A percentile compares a stretch with the other conserved stretches of the same genome.
Evolutionary conservation across 2,113 vertebrate species (phyloP).

Genomic region (Perccottus glenii): DNA sequence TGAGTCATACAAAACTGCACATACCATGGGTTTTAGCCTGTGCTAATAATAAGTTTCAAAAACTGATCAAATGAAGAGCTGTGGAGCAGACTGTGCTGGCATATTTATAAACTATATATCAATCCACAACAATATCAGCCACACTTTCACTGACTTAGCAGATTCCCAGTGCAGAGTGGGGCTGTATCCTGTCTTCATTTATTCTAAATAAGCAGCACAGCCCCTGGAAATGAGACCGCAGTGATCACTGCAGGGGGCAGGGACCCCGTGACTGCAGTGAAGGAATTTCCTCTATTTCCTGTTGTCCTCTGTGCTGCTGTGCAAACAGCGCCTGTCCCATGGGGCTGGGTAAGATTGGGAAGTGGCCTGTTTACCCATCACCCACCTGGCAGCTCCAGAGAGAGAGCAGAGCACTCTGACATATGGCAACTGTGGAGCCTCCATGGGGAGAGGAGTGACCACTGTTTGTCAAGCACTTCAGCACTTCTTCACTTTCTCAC

Average conservation of each 20-base stretch:
- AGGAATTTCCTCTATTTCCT: conserved; percentile 76
- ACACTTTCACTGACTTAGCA: conserved; percentile 53
- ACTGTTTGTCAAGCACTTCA: conserved; percentile 42
- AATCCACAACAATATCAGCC: conserved; percentile 21
- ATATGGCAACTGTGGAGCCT: conserved; percentile 16
- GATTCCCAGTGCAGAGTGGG: conserved; percentile 38
- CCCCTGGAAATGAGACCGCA: conserved; percentile 14
- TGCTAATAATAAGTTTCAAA: conserved; percentile 36
- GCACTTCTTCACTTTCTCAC: conserved; percentile 44
- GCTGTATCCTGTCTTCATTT: conserved; percentile 45
- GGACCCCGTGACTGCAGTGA: conserved; percentile 43
- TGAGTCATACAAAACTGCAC: conserved; percentile 32
- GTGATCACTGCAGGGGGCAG: neutral
- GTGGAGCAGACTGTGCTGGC: conserved; percentile 29
- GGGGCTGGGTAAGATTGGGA: conserved; percentile 52
- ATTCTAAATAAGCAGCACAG: conserved; percentile 52
- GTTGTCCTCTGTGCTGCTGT: conserved; percentile 60
- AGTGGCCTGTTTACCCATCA: conserved; percentile 74
- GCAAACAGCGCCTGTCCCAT: conserved; percentile 64
- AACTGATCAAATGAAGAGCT: conserved; percentile 28
- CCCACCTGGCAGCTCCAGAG: conserved; percentile 67
- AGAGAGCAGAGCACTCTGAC: conserved; percentile 56
- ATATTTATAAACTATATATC: conserved; percentile 42
- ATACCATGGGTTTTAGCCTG: conserved; percentile 17
- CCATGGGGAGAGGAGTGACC: conserved; percentile 25